Percentiles rank a stretch among this genome's conserved stretches.
Conservation (phyloP, 1,140 invertebrate species). For the Pararge aegeria region DNA sequence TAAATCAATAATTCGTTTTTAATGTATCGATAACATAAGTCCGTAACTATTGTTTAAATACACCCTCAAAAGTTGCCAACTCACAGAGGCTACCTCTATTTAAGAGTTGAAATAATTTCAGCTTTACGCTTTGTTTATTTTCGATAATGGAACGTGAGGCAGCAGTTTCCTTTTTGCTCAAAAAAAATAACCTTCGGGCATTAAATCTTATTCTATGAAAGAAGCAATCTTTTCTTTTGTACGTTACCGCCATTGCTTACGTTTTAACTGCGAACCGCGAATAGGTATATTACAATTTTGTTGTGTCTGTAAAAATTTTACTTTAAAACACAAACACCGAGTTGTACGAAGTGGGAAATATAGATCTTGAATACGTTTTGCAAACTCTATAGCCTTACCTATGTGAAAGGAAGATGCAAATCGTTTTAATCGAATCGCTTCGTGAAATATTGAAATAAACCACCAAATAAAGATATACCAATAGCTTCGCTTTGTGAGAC, state of each 20-base stretch:
- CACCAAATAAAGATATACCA: no score
- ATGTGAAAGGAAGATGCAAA: no score
- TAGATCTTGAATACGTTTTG: no score
- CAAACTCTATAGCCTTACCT: no score
- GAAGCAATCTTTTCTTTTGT: background rate
- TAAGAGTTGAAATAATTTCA: conserved; percentile 72
- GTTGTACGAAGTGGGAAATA: no score
- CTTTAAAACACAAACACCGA: no score
- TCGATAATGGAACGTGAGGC: conserved; percentile 65
- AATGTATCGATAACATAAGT: conserved; percentile 46
- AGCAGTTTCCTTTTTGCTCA: conserved; percentile 41
- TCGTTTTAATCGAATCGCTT: no score
- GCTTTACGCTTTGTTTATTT: conserved; percentile 71
- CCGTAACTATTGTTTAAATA: conserved; percentile 54
- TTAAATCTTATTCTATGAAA: conserved; percentile 2
- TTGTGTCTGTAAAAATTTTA: no score
- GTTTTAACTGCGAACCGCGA: background rate
- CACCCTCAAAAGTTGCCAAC: conserved; percentile 39
- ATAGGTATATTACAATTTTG: no score
- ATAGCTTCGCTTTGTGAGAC: no score
- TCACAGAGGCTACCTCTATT: conserved; percentile 58
- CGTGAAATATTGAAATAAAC: no score
- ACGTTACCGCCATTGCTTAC: background rate
- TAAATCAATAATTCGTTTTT: conserved; percentile 20
- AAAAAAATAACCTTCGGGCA: conserved; percentile 13